Evolutionary conservation across 35 echinoderm and acorn worm genomes (phyloP).

Genomic region (Stichopus chloronotus): DNA sequence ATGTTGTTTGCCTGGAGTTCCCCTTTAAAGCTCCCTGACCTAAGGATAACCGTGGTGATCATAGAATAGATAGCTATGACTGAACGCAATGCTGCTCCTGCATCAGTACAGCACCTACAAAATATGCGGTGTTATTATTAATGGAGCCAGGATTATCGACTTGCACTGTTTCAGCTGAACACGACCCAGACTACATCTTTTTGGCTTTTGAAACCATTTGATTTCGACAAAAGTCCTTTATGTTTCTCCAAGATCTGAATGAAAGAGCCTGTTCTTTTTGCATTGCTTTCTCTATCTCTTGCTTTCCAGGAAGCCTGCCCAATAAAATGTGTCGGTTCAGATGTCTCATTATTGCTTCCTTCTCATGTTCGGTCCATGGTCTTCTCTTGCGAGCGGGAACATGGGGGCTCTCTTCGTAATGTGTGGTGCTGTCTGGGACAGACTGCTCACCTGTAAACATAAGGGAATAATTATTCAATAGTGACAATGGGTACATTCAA

Average conservation of each 20-base stretch:
- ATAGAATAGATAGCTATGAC: neutral
- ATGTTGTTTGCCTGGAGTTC: no score
- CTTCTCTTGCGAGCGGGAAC: conserved; percentile 6
- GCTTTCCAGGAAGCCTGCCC: conserved; percentile 6
- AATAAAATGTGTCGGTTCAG: neutral
- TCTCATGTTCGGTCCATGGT: conserved; percentile 19
- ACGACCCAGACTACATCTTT: neutral
- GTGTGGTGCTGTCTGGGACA: conserved; percentile 14
- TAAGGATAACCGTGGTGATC: neutral
- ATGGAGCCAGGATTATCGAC: conserved; percentile 14
- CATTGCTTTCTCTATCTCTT: conserved; percentile 16
- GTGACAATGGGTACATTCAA: neutral
- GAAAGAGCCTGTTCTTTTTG: neutral
- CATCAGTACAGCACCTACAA: neutral
- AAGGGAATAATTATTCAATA: neutral
- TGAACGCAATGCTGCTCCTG: neutral
- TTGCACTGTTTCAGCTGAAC: neutral
- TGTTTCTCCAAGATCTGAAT: conserved; percentile 22
- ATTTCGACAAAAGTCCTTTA: conserved; percentile 32
- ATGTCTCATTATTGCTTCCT: conserved; percentile 27
- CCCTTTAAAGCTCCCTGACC: neutral
- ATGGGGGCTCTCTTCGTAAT: neutral
- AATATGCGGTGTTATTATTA: neutral
- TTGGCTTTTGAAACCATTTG: conserved; percentile 6
- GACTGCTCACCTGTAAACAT: neutral